Evolutionary conservation across 2,888 invertebrate genomes (phyloP), one percentile per base, ranked within the genome.

Genomic region (Altica lythri): DNA sequence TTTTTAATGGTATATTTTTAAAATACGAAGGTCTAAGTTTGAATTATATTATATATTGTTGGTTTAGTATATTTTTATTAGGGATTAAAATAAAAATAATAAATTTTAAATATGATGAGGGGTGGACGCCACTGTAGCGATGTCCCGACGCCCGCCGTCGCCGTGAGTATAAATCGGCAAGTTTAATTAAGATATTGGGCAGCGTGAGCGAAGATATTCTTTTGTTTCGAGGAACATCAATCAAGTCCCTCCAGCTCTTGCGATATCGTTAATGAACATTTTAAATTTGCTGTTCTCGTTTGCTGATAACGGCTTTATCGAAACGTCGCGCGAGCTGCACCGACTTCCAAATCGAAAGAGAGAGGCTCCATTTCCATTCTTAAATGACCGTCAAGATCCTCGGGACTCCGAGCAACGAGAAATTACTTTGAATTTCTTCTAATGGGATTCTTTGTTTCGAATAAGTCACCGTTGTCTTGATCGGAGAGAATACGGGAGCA

Each of bases 121-220:
- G 10, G 25, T 13, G 50, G 53, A 57, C 51, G 52, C 51, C 56
- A 44, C 54, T 56, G 61, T 46, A 50, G 25, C 42, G 53, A 53
- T 53, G 51, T 59, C 53, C 38, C 60, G 55, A 48, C 32, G 18
- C 46, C 8, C 19, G 8, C 71, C 69, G 67, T 69, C 69, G 69
- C 65, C 67, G 69, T 68, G 74, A 71, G 73, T 74, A 76, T 75
- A 77, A 78, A 78, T 77, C 76, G 76, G 76, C 74, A 73, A 77
- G 69, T 77, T 78, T 78, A 78, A 78, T 78, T 78, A 78, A 78
- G 77, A 78, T 78, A 76, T 76, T 75, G 75, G 75, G 69, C 75
- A 72, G 71, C 68, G 59, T 69, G 57, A 58, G 65, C 65, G 63
- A 71, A 72, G 72, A 72, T 73, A 75, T 74, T 75, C 76, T 75